Percentiles rank a stretch among this genome's conserved stretches.
Conservation (phyloP, 2,797 vertebrate species). For the Tiaroga cobitis region DNA sequence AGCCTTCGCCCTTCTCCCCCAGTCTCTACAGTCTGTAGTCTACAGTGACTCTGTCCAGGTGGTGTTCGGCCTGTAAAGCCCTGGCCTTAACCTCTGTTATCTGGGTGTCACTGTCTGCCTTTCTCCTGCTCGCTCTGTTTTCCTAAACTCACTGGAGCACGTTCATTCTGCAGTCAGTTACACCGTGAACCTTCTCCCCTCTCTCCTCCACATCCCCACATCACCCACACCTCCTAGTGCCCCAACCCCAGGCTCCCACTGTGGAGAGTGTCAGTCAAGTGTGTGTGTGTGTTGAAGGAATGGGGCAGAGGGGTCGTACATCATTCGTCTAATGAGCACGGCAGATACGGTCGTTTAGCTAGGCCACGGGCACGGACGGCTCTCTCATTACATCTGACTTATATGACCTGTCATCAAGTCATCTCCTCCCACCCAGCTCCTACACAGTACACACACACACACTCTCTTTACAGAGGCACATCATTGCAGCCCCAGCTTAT, state of each 20-base stretch:
- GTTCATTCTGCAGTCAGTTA: slow-evolving; percentile 64
- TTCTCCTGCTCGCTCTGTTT: slow-evolving; percentile 69
- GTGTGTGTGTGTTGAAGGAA: slow-evolving; percentile 27
- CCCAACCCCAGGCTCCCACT: background rate
- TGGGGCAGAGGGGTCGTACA: slow-evolving; percentile 12
- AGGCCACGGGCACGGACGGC: slow-evolving; percentile 27
- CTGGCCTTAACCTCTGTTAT: slow-evolving; percentile 78
- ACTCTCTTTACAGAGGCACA: slow-evolving; percentile 9
- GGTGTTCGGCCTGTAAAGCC: slow-evolving; percentile 67
- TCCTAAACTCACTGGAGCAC: slow-evolving; percentile 66
- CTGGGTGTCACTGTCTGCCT: slow-evolving; percentile 72
- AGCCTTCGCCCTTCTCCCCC: slow-evolving; percentile 71
- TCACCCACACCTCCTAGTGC: slow-evolving; percentile 33
- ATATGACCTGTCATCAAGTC: slow-evolving; percentile 58
- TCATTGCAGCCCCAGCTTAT: slow-evolving; percentile 40
- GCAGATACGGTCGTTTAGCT: slow-evolving; percentile 39
- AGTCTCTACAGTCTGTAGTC: slow-evolving; percentile 33
- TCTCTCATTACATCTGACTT: slow-evolving; percentile 62
- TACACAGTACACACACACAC: slow-evolving; percentile 41
- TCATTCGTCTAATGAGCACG: slow-evolving; percentile 42
- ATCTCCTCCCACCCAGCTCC: slow-evolving; percentile 42
- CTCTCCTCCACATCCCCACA: slow-evolving; percentile 61
- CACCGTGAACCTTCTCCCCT: slow-evolving; percentile 48
- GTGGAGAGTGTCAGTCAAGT: slow-evolving; percentile 34
- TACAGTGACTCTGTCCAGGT: slow-evolving; percentile 71